A percentile compares a stretch with the other conserved stretches of the same genome.
Conservation (phyloP, 2,888 invertebrate species). For the Onthophagus sagittarius region DNA sequence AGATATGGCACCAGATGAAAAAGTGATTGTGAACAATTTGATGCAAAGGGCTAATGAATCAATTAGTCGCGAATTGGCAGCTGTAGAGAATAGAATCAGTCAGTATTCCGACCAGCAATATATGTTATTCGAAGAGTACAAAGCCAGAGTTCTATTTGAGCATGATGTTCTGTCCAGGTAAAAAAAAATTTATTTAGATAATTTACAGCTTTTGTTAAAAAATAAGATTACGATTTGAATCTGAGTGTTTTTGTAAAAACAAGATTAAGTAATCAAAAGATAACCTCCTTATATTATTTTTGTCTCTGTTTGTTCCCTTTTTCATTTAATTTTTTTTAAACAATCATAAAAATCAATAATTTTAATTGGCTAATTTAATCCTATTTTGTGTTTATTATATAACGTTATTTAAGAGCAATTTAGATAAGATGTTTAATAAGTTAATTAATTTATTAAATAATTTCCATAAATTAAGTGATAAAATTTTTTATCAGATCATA, state of each 20-base stretch:
- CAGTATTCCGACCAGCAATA: slow-evolving; percentile 73
- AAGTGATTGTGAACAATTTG: slow-evolving; percentile 57
- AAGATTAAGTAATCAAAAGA: neutral
- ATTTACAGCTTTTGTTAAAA: slow-evolving; percentile 1
- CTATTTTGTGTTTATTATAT: too few species aligned
- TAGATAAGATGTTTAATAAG: too few species aligned
- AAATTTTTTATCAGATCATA: too few species aligned
- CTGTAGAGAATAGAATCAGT: slow-evolving; percentile 72
- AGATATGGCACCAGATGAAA: slow-evolving; percentile 53
- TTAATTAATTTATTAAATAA: too few species aligned
- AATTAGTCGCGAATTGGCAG: slow-evolving; percentile 64
- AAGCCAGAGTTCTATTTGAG: slow-evolving; percentile 69
- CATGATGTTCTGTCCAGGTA: slow-evolving; percentile 64
- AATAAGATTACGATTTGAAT: neutral
- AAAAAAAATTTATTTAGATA: slow-evolving; percentile 24
- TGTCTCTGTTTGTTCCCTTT: too few species aligned
- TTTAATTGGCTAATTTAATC: too few species aligned
- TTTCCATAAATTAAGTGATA: too few species aligned
- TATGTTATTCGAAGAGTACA: slow-evolving; percentile 67
- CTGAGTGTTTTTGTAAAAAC: neutral
- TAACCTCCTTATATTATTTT: neutral
- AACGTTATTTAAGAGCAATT: too few species aligned
- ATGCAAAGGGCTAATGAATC: slow-evolving; percentile 66
- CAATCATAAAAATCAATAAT: neutral
- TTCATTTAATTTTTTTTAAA: neutral